Evolutionary conservation across 2,888 invertebrate species (phyloP).

Genomic region (Eristalis pertinax): DNA sequence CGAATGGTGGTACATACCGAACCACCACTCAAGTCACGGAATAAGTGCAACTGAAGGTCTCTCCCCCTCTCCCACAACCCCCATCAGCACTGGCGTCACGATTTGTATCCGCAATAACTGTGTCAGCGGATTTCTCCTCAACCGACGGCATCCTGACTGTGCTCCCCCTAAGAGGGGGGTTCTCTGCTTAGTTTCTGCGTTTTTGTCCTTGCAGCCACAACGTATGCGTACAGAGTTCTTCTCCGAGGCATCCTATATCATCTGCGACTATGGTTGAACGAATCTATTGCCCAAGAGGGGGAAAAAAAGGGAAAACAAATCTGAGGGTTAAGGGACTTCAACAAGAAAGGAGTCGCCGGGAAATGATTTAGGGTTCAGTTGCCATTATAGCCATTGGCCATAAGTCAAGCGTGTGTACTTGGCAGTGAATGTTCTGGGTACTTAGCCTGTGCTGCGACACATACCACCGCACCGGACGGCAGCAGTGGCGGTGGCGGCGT

Average conservation of each 20-base stretch:
- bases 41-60: constrained; percentile 33
- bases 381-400: constrained; percentile 63
- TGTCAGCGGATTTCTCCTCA: constrained; percentile 60
- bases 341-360: constrained; percentile 62
- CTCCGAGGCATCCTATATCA: constrained; percentile 33
- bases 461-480: neutral
- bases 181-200: constrained; percentile 11
- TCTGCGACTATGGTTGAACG: constrained; percentile 56
- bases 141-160: neutral
- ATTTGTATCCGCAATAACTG: constrained; percentile 54
- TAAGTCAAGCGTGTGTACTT: constrained; percentile 71
- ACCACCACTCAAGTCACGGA: constrained; percentile 7
- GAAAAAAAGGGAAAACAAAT: constrained; percentile 2
- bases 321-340: neutral
- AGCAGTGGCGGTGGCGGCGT: neutral
- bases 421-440: constrained; percentile 59
- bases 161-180: neutral
- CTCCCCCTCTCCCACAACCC: neutral
- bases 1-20: neutral
- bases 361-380: constrained; percentile 69
- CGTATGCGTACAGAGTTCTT: neutral
- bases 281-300: constrained; percentile 53
- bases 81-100: neutral
- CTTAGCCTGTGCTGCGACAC: constrained; percentile 39
- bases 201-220: constrained; percentile 31